Evolutionary conservation across 2,113 vertebrate genomes (phyloP).

Genomic region (Myocastor coypus): DNA sequence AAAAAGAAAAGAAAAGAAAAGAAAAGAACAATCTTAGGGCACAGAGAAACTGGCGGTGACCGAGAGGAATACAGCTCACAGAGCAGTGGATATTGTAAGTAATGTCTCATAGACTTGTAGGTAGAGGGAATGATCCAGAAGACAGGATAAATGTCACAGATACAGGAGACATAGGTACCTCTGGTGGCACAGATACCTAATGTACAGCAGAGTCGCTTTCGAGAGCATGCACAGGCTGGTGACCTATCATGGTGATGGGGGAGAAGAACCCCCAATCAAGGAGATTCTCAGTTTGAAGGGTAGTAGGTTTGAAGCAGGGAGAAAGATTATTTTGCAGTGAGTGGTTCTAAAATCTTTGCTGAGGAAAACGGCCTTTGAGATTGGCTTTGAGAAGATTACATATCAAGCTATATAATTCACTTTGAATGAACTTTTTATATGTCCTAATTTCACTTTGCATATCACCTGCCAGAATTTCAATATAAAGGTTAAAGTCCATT

Average conservation of each 20-base stretch:
- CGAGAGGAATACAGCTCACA: not conserved
- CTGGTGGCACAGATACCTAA: not conserved
- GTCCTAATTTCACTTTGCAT: slow-evolving; percentile 6
- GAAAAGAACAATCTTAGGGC: not conserved
- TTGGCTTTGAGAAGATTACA: slow-evolving; percentile 23
- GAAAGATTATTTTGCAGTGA: not conserved
- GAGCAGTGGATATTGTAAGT: not conserved
- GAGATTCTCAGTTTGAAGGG: not conserved
- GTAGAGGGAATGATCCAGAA: not conserved
- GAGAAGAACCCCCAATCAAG: not conserved
- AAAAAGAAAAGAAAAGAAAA: not conserved
- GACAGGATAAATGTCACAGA: not conserved
- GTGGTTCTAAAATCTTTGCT: not conserved
- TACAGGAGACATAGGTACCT: not conserved
- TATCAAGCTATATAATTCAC: slow-evolving; percentile 41
- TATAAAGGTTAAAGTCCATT: slow-evolving; percentile 41
- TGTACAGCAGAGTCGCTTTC: not conserved
- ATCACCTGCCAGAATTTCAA: slow-evolving; percentile 34
- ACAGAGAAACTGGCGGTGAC: not conserved
- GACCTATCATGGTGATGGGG: not conserved
- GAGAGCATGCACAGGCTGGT: not conserved
- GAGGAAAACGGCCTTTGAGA: not conserved
- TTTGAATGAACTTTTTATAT: slow-evolving; percentile 52
- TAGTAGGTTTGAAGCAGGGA: not conserved
- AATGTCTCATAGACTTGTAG: not conserved